Conservation (phyloP, 2,888 invertebrate species). For the Latheticus oryzae region DNA sequence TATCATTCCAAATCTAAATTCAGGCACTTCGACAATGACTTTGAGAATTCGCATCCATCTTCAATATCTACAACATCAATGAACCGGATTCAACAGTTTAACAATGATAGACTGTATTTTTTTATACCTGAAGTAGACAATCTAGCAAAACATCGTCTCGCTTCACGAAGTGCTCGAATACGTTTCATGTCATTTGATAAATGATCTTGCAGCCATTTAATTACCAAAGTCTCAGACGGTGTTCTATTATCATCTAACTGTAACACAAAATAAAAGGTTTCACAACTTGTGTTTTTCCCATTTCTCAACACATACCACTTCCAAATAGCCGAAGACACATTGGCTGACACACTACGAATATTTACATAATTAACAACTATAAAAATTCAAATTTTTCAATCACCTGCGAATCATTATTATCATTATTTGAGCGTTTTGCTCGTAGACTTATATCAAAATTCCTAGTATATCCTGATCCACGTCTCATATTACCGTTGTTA, state of each 20-base stretch:
- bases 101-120: no score
- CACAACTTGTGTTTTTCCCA: constrained; percentile 2
- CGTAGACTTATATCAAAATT: constrained; percentile 29
- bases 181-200: constrained; percentile 58
- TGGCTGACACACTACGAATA: constrained; percentile 61
- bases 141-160: constrained; percentile 62
- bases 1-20: constrained; percentile 58
- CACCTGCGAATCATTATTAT: constrained; percentile 43
- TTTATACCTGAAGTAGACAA: constrained; percentile 59
- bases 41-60: constrained; percentile 62
- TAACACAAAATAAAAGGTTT: constrained; percentile 41
- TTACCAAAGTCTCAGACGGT: constrained; percentile 63
- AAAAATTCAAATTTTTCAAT: neutral
- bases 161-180: constrained; percentile 58
- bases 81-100: constrained; percentile 3
- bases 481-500: constrained; percentile 40
- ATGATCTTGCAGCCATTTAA: constrained; percentile 63
- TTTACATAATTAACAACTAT: constrained; percentile 3
- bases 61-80: constrained; percentile 55
- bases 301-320: constrained; percentile 56
- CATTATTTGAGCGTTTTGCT: constrained; percentile 34
- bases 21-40: constrained; percentile 59
- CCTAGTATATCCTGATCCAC: constrained; percentile 24
- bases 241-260: constrained; percentile 62
- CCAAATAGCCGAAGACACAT: constrained; percentile 62